Evolutionary conservation across 2,888 invertebrate genomes (phyloP), one percentile per base, ranked within the genome.

Genomic region (Sminthurinus aureus): DNA sequence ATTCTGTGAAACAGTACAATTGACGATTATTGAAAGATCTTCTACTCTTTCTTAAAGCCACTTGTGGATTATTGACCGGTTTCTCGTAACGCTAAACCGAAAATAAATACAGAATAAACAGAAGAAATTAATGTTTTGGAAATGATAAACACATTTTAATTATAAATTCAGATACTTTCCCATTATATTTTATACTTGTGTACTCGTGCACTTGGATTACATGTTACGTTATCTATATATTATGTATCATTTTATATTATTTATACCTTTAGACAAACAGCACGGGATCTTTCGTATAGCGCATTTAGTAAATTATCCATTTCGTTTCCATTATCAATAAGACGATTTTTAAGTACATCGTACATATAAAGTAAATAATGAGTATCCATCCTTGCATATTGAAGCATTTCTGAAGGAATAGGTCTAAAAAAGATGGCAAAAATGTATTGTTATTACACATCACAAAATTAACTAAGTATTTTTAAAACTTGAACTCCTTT

Each of bases 301-400:
- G 93, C 92, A 79, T 92, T 90, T 18, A 98, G 90, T 0, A 95
- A 89, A 88, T 94, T 94, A 1, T 26, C 18, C 0, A 91, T 91
- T 76, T 93, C 91, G 89, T 94, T 93, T 0, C 93, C 93, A 0
- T 91, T 91, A 4, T 92, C 92, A 3, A 96, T 90, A 67, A 99
- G 91, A 83, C 95, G 95, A 87, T 94, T 94, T 83, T 92, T 93
- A 91, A 98, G 91, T 67, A 92, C 91, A 84, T 96, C 95, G 91
- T 96, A 98, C 86, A 98, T 94, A 90, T 96, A 96, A 6, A 98
- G 93, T 84, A 99, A 91, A 90, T 96, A 98, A 91, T 98, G 99
- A 0, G 99, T 99, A 91, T 99, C 99, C 90, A 94, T 94, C 20
- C 98, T 93, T 0, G 99, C 99, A 91, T 99, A 93, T 20, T 87